Conservation (phyloP, 2,113 vertebrate species). For the Pachyramphus minor region DNA sequence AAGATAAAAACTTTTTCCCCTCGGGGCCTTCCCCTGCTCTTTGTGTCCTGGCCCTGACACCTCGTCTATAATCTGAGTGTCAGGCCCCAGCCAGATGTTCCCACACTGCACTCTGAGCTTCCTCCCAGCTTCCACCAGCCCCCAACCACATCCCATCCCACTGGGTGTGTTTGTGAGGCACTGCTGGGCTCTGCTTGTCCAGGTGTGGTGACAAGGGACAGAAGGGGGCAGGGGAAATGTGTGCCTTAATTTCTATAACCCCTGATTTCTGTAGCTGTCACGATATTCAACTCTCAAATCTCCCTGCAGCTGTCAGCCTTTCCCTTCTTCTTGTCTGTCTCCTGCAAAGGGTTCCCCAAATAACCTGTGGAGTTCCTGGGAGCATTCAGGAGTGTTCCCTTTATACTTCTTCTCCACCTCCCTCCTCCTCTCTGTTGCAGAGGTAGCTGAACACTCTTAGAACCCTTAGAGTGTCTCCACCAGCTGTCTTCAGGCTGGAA, state of each 20-base stretch:
- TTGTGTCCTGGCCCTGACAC: slow-evolving; percentile 43
- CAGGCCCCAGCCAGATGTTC: slow-evolving; percentile 72
- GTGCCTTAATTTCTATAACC: background rate
- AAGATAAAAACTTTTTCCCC: background rate
- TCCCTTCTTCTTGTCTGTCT: background rate
- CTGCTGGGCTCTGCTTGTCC: background rate
- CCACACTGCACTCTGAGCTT: slow-evolving; percentile 48
- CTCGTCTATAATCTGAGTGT: slow-evolving; percentile 38
- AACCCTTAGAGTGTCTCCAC: background rate
- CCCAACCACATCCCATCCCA: slow-evolving; percentile 79
- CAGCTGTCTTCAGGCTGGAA: background rate
- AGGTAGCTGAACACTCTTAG: background rate
- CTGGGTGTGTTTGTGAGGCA: background rate
- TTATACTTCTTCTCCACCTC: background rate
- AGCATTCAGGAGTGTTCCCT: background rate
- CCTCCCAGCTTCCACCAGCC: slow-evolving; percentile 75
- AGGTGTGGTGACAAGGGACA: slow-evolving; percentile 26
- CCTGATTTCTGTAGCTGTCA: background rate
- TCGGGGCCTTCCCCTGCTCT: fast-evolving
- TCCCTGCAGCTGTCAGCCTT: background rate
- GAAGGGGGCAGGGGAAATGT: background rate
- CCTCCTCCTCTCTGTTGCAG: background rate
- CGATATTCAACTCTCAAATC: background rate
- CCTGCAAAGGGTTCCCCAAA: background rate
- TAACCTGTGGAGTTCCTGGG: background rate